Percentiles rank a stretch among this genome's conserved stretches.
Evolutionary conservation across 2,797 vertebrate species (phyloP).

Genomic region (Centropyge bicolor): DNA sequence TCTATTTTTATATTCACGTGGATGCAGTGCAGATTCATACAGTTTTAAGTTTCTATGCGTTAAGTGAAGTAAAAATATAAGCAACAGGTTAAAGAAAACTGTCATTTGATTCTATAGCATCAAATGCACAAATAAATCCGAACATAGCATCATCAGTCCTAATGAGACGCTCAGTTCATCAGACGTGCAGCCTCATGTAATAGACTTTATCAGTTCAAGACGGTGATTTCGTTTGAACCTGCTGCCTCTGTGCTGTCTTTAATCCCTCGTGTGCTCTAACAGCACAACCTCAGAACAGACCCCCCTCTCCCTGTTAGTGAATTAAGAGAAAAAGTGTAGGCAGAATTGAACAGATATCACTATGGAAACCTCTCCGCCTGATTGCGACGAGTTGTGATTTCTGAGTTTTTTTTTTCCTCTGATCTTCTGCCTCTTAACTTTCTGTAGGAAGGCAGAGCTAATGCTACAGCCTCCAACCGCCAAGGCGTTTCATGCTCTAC

Average conservation of each 20-base stretch:
- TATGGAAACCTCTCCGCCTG: slow-evolving; percentile 82
- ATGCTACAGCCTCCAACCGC: slow-evolving; percentile 16
- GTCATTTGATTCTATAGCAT: neutral
- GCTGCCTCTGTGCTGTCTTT: slow-evolving; percentile 36
- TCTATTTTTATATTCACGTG: neutral
- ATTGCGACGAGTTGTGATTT: slow-evolving; percentile 68
- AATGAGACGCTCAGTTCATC: neutral
- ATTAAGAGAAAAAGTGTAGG: slow-evolving; percentile 76
- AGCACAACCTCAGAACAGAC: slow-evolving; percentile 78
- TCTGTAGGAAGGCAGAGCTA: slow-evolving; percentile 36
- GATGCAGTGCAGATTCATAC: neutral
- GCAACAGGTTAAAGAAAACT: neutral
- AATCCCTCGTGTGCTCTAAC: slow-evolving; percentile 63
- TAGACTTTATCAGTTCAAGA: slow-evolving; percentile 8
- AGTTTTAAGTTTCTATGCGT: neutral
- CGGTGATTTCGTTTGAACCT: slow-evolving; percentile 32
- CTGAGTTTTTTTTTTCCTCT: slow-evolving; percentile 52
- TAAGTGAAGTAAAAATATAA: slow-evolving; percentile 1
- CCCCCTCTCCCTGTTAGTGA: slow-evolving; percentile 62
- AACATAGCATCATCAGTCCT: neutral
- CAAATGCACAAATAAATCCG: neutral
- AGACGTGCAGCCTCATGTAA: slow-evolving; percentile 26
- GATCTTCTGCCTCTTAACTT: slow-evolving; percentile 54
- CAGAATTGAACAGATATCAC: slow-evolving; percentile 77
- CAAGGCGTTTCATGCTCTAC: neutral